Evolutionary conservation across 2,113 vertebrate species (phyloP), one percentile per base, ranked within the genome.

Genomic region (Colossoma macropomum): DNA sequence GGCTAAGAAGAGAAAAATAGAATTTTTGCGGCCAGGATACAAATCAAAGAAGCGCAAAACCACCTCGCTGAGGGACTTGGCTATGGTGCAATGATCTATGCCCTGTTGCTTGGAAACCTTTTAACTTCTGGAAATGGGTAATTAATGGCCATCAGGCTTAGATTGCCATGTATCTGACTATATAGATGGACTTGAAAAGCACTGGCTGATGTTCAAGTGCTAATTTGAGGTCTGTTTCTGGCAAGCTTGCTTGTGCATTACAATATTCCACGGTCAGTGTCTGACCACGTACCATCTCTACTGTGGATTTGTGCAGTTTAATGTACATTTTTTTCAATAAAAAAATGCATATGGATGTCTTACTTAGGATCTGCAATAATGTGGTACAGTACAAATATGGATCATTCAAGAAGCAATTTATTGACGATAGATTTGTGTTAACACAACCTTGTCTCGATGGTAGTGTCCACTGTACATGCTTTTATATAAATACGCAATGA

Each of bases 1-100:
- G 92, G 96, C 96, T 8, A 97, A 94, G 88, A 99, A 99, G 89
- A 95, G 97, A 86, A 99, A 99, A 91, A 96, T 96, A 0, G 96
- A 97, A 84, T 94, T 96, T 78, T 89, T 98, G 12, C 95, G 94
- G 34, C 96, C 97, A 0, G 91, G 90, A 32, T 96, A 96, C 86
- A 99, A 97, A 91, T 96, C 97, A 25, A 99, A 98, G 92, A 96
- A 92, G 89, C 92, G 92, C 0, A 95, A 95, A 77, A 92, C 93
- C 82, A 93, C 94, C 0, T 83, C 94, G 0, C 94, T 98, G 63
- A 97, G 94, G 88, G 96, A 98, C 65, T 88, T 99, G 85, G 98
- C 97, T 8, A 96, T 98, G 87, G 93, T 98, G 83, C 93, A 97
- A 88, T 98, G 82, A 95, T 45, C 59, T 38, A 3, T 50, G 30